Conservation (phyloP, 1,140 invertebrate genomes). For the Lepidurus packardi region DNA sequence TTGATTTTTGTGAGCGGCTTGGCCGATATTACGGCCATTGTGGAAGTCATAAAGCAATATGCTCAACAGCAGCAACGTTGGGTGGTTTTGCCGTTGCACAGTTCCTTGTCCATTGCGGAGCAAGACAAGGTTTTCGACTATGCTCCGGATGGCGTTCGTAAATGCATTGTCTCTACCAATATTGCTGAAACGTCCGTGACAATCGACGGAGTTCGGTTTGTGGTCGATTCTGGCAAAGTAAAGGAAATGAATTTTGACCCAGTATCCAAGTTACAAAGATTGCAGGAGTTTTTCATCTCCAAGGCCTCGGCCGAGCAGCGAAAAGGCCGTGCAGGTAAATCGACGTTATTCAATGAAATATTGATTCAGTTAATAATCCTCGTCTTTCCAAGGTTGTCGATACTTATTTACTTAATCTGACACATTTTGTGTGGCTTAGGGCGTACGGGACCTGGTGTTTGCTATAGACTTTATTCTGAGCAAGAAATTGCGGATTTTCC, state of each 20-base stretch:
- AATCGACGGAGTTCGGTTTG: conserved; percentile 96
- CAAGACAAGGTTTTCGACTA: conserved; percentile 98
- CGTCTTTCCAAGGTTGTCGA: background rate
- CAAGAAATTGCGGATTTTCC: conserved; percentile 73
- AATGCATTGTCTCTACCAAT: conserved; percentile 98
- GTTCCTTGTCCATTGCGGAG: conserved; percentile 82
- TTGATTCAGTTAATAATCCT: background rate
- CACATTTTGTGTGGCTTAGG: conserved; percentile 38
- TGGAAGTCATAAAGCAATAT: conserved; percentile 81
- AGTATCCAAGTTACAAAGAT: conserved; percentile 73
- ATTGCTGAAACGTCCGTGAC: conserved; percentile 99
- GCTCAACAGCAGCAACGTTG: conserved; percentile 72
- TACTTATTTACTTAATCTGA: conserved; percentile 17
- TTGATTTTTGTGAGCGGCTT: conserved; percentile 95
- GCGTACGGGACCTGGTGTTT: conserved; percentile 60
- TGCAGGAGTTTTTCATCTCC: conserved; percentile 95
- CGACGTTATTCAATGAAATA: background rate
- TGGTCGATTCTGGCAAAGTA: conserved; percentile 93
- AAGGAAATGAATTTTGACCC: conserved; percentile 96
- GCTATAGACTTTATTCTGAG: conserved; percentile 82
- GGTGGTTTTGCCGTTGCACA: conserved; percentile 94
- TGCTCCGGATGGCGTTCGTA: conserved; percentile 87
- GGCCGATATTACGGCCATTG: conserved; percentile 85
- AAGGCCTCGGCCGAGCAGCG: conserved; percentile 95
- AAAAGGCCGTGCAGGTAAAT: conserved; percentile 80